A percentile compares a stretch with the other conserved stretches of the same genome.
phyloP scores from a whole-genome alignment of 2,113 vertebrate species.

The Nannobrachium achirus region DNA sequence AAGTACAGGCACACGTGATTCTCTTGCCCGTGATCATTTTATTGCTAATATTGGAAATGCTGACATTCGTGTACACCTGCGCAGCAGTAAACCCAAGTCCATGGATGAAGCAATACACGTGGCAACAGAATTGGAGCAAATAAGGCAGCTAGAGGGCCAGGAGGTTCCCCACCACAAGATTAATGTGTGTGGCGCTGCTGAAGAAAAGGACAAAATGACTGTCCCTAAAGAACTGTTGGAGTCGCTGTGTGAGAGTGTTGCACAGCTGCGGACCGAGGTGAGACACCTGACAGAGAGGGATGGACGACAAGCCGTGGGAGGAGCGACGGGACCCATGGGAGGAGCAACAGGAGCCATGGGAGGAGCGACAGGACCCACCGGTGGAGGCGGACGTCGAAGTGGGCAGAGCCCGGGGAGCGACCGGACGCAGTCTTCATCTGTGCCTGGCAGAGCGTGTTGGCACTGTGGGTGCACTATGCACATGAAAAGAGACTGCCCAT shows the following conservation, averaged over 20 bases:
- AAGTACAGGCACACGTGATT: background rate
- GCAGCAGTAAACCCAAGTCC: background rate
- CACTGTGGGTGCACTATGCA: background rate
- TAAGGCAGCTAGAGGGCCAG: background rate
- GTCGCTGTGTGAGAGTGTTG: background rate
- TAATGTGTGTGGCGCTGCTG: background rate
- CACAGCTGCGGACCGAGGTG: background rate
- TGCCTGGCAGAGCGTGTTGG: background rate
- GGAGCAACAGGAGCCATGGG: too few species aligned
- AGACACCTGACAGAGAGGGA: background rate
- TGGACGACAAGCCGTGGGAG: too few species aligned
- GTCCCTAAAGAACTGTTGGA: slow-evolving; percentile 2
- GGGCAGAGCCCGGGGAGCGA: background rate
- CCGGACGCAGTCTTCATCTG: background rate
- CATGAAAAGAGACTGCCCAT: background rate
- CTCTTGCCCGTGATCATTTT: background rate
- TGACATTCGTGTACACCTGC: background rate
- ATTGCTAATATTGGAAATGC: background rate
- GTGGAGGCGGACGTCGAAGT: background rate
- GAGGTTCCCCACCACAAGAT: background rate
- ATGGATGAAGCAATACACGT: background rate
- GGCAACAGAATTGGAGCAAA: background rate
- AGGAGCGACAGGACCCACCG: too few species aligned
- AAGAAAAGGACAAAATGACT: too few species aligned
- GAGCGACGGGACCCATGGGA: too few species aligned